Evolutionary conservation across 2,888 invertebrate species (phyloP).

Genomic region (Drymonia ruficornis): DNA sequence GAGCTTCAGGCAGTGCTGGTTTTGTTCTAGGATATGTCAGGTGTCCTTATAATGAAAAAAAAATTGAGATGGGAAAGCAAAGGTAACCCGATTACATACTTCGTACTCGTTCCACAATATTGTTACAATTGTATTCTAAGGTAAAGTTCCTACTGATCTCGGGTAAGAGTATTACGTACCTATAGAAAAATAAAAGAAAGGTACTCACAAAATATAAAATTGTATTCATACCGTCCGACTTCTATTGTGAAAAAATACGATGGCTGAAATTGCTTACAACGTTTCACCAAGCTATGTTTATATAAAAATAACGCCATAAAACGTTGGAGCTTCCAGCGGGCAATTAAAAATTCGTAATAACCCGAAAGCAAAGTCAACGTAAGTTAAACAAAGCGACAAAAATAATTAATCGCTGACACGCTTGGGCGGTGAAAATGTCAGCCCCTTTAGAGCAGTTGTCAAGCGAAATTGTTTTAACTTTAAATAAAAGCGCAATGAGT

Average conservation of each 20-base stretch:
- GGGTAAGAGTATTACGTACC: too few species aligned
- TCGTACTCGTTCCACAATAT: too few species aligned
- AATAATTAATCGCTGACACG: slow-evolving; percentile 75
- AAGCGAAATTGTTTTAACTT: slow-evolving; percentile 55
- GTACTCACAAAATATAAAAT: background rate
- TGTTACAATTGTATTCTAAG: too few species aligned
- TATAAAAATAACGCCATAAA: slow-evolving; percentile 51
- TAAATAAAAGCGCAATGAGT: slow-evolving; percentile 73
- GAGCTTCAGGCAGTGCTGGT: too few species aligned
- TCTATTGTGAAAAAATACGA: background rate
- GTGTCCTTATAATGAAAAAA: too few species aligned
- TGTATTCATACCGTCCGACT: background rate
- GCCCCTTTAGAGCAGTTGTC: slow-evolving; percentile 34
- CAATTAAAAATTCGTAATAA: slow-evolving; percentile 77
- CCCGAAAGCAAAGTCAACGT: slow-evolving; percentile 71
- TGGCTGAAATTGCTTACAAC: slow-evolving; percentile 2
- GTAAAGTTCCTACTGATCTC: too few species aligned
- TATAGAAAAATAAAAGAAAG: too few species aligned
- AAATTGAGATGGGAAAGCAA: too few species aligned
- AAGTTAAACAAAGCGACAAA: slow-evolving; percentile 76
- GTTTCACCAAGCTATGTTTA: slow-evolving; percentile 27
- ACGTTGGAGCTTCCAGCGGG: slow-evolving; percentile 53
- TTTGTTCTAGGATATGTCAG: too few species aligned
- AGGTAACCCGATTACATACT: too few species aligned
- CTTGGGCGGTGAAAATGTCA: slow-evolving; percentile 43